Conservation (phyloP, 1,140 invertebrate genomes). For the Centruroides vittatus region DNA sequence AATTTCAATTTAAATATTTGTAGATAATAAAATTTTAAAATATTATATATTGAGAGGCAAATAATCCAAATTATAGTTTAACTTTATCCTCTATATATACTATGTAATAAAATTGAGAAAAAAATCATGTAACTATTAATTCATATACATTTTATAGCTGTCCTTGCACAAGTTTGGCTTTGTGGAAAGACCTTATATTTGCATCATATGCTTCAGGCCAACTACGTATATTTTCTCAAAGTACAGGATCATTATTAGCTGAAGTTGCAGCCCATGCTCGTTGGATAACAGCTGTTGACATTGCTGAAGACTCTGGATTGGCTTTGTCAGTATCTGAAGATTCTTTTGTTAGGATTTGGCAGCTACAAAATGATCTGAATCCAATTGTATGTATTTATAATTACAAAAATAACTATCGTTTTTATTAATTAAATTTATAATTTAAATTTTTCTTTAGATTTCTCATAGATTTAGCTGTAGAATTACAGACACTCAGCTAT, state of each 20-base stretch:
- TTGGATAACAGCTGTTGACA: conserved; percentile 32
- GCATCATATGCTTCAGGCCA: conserved; percentile 36
- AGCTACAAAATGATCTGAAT: conserved; percentile 18
- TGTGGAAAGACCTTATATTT: conserved; percentile 27
- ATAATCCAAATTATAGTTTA: no score
- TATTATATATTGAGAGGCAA: no score
- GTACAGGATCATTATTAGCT: conserved; percentile 24
- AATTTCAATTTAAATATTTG: no score
- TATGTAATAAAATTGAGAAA: no score
- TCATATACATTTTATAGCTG: conserved; percentile 15
- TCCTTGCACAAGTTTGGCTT: conserved; percentile 22
- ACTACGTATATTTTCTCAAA: conserved; percentile 27
- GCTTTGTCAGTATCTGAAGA: conserved; percentile 32
- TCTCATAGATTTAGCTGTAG: conserved; percentile 1
- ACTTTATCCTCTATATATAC: no score
- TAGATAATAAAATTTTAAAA: no score
- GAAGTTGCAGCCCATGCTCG: conserved; percentile 35
- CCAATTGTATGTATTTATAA: not conserved
- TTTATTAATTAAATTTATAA: not conserved
- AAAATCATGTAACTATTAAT: no score
- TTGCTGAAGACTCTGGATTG: conserved; percentile 29
- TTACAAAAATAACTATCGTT: not conserved
- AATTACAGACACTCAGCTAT: conserved; percentile 1
- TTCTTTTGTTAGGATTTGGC: conserved; percentile 33
- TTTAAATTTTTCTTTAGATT: not conserved